phyloP scores from a whole-genome alignment of 2,888 invertebrate genomes.

The Hydrotaea cyrtoneurina region DNA sequence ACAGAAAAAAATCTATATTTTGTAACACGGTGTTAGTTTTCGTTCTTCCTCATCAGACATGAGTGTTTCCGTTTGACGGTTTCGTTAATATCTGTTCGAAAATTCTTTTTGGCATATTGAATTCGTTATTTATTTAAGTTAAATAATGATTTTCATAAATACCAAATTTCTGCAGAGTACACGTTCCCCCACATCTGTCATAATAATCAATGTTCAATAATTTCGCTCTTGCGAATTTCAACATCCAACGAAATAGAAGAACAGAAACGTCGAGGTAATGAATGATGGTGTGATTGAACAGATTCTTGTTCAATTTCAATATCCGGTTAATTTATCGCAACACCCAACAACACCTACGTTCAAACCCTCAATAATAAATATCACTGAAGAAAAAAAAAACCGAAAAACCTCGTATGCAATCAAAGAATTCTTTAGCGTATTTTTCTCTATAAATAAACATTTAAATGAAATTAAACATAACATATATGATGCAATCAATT shows the following conservation, averaged over 20 bases:
- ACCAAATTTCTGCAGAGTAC: background rate
- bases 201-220: background rate
- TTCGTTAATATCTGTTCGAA: no score
- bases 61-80: no score
- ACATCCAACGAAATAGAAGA: background rate
- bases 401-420: background rate
- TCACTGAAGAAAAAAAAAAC: background rate
- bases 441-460: constrained; percentile 8
- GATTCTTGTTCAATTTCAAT: constrained; percentile 30
- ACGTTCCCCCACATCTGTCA: background rate
- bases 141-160: background rate
- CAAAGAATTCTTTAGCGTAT: background rate
- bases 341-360: constrained; percentile 44
- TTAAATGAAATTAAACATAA: background rate
- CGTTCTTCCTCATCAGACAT: no score
- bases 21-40: no score
- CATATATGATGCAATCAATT: constrained; percentile 13
- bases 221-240: constrained; percentile 6
- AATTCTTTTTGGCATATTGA: no score
- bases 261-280: background rate
- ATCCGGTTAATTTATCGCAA: constrained; percentile 46
- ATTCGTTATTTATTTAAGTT: no score
- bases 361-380: background rate
- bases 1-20: no score
- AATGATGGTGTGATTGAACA: background rate